Base-by-base conservation (phyloP, 2,113 vertebrate genomes). In the Thalassarche chlororhynchos region DNA sequence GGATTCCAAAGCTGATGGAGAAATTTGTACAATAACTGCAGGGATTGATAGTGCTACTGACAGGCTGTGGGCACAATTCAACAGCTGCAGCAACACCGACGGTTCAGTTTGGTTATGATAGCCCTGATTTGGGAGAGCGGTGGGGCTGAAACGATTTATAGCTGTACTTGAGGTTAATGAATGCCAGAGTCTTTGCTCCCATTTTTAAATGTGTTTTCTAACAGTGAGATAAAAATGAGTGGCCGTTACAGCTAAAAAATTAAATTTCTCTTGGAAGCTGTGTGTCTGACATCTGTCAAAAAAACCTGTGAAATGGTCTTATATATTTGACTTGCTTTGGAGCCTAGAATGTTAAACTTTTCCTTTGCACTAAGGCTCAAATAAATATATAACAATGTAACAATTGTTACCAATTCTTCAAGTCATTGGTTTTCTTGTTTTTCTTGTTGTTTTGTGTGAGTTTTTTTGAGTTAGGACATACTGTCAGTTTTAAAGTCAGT, bases 351-450 rank as follows among this genome's bases (percentile, higher is more conserved):
- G 46, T 93, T 94, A 36, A 21, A 6, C 58, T 87, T 90, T 89
- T 74, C 11, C 18, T 85, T 94, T 97, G 78, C 84, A 84, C 75
- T 90, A 68, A 86, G 85, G 88, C 92, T 96, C 66, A 70, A 94
- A 86, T 96, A 97, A 95, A 93, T 91, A 42, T 18, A 15, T 69
- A 85, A 60, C 5, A 38, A 6, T 55, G 49, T 81, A 55, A 68
- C 58, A 60, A 83, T 42, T 42, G 42, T 42, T 42, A 42, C 12
- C 42, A 42, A 42, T 42, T 80, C 32, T 91, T 93, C 29, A 76
- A 40, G 54, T 88, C 0, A 16, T 25, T 81, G 19, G 0, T 62
- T 77, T 80, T 66, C 64, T 81, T 90, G 12, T 3, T 78, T 51
- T 61, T 70, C 15, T 40, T 66, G 10, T 32, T 51, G 3, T 34